Evolutionary conservation across 1,140 invertebrate species (phyloP), one percentile per base, ranked within the genome.

Genomic region (Venustaconcha ellipsiformis): DNA sequence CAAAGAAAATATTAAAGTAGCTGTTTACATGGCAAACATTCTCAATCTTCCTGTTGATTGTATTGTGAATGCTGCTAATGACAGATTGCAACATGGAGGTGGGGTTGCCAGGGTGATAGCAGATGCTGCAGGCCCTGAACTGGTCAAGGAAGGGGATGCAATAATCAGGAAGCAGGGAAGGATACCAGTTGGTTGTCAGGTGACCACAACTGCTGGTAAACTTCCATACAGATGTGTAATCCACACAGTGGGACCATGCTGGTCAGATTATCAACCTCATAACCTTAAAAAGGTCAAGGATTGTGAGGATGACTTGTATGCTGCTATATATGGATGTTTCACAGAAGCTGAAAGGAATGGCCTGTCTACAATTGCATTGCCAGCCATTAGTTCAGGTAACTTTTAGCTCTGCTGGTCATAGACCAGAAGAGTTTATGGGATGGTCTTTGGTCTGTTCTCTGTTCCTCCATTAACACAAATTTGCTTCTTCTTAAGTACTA

Each of bases 11-110:
- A 57, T 82, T 14, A 74, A 64, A n/a, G 78, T 86, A 6, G 60
- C 69, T 56, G 72, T 86, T 26, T 82, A 79, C 62, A 67, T 76
- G 70, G 95, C 95, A n/a, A 95, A 96, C 87, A 96, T 97, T 20
- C 96, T 95, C 1, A 92, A 91, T 60, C 89, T 97, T 13, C 93
- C 95, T 92, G 92, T 96, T 63, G 96, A 96, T 92, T 95, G 93
- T 1, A 96, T 97, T 86, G 96, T 97, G 0, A 97, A 97, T 92
- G 96, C 96, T 70, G 96, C 96, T 13, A 97, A 97, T 89, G 92
- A 91, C 13, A 86, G 86, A n/a, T 90, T 97, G 20, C 86, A 92
- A 30, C 95, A 94, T 67, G 95, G 95, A 37, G 95, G 95, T 58
- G 96, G 96, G 89, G 80, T 97, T 55, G 95, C 97, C 90, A 95